Evolutionary conservation across 2,113 vertebrate species (phyloP), one percentile per base, ranked within the genome.

Genomic region (Labeo catla): DNA sequence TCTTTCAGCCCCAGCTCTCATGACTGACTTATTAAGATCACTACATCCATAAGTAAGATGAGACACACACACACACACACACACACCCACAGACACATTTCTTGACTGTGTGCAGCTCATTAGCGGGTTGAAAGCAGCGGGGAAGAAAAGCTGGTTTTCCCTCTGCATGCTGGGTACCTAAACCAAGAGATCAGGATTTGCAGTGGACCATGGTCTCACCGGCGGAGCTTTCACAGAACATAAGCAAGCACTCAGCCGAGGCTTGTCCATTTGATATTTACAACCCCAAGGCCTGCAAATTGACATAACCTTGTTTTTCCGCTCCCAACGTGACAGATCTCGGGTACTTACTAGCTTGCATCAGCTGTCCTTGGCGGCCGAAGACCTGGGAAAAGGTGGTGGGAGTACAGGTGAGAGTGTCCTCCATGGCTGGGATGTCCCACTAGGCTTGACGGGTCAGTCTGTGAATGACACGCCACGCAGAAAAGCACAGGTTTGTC

Each of bases 351-450:
- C 95, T 95, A 88, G 95, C 94, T 90, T 95, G 94, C 95, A 95
- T 95, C 83, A 95, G 93, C 91, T 95, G 95, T 84, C 95, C 95
- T 91, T 95, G 95, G 39, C 93, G 95, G 87, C 95, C 95, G 16
- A 95, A 95, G 91, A 95, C 95, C 93, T 95, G 95, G 86, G 95
- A 94, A 86, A 95, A 95, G 87, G 95, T 94, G 90, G 92, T 90
- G 19, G 93, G 92, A 90, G 93, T 93, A 93, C 93, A 95, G 93
- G 94, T 95, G 90, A 95, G 92, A 19, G 92, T 93, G 90, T 94
- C 92, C 91, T 95, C 93, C 94, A 95, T 95, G 87, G 87, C 86
- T 88, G 89, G 84, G 82, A 28, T 49, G 49, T 86, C 80, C 91
- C 85, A 47, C 83, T 36, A 34, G 89, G 84, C 86, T 54, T 89